Conservation (phyloP, 2,113 vertebrate species). For the Sphyrna mokarran region DNA sequence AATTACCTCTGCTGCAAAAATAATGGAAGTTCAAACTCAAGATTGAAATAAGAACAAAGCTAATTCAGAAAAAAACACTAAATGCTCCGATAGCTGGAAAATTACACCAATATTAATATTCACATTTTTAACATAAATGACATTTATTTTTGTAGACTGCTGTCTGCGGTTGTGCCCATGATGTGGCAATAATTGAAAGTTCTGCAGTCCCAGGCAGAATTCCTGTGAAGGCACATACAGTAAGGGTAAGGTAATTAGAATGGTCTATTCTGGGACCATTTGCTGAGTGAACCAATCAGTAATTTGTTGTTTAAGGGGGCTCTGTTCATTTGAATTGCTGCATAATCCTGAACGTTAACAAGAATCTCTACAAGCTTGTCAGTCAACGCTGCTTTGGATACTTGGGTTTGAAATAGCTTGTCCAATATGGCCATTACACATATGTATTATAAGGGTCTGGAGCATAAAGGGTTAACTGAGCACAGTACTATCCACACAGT, state of each 20-base stretch:
- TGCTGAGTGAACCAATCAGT: not conserved
- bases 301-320: conserved; percentile 7
- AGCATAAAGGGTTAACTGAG: too few relatives aligned
- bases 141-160: not conserved
- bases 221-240: not conserved
- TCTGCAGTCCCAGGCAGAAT: not conserved
- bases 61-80: conserved; percentile 8
- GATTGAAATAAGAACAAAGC: not conserved
- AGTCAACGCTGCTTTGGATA: not conserved
- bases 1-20: conserved; percentile 10
- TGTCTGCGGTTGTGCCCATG: not conserved
- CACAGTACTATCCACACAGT: too few relatives aligned
- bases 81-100: not conserved
- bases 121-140: not conserved
- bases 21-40: not conserved
- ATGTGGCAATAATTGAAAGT: not conserved
- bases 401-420: not conserved
- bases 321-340: conserved; percentile 19
- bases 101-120: not conserved
- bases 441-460: too few relatives aligned
- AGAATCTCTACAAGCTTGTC: not conserved
- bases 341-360: conserved; percentile 21
- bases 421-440: not conserved
- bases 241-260: conserved; percentile 21
- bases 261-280: conserved; percentile 23